These are phyloP conservation scores for Pachliopta kotzebuea DNA, from an alignment of 2,888 invertebrate genomes.

Conservation along the genomic window DNA sequence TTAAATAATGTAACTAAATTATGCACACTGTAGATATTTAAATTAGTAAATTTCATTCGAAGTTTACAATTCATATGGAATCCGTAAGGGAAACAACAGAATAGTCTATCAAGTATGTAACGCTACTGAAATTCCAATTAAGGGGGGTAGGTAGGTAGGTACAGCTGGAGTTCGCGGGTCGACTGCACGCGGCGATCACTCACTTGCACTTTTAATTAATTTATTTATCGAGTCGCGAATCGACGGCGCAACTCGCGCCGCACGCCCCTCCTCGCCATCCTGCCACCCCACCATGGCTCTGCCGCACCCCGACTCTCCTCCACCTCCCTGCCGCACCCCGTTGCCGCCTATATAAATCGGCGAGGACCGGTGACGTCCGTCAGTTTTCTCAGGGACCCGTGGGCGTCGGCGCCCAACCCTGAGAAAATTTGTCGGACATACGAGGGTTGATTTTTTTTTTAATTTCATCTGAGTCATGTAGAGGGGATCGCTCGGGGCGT, in stretches of 20 bases:
- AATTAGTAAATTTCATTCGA: not conserved
- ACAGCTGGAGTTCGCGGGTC: conserved; percentile 63
- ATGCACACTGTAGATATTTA: not conserved
- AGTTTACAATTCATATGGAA: not conserved
- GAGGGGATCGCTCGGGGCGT: conserved; percentile 47
- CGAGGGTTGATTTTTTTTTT: conserved; percentile 59
- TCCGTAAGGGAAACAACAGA: conserved; percentile 45
- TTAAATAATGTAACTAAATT: not conserved
- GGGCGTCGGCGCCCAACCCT: conserved; percentile 61
- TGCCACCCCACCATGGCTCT: conserved; percentile 29
- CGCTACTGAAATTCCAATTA: conserved; percentile 71
- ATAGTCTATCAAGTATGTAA: conserved; percentile 48
- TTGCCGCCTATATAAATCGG: conserved; percentile 62
- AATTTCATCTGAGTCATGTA: conserved; percentile 57
- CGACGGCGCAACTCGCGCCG: conserved; percentile 78
- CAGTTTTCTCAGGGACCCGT: conserved; percentile 70
- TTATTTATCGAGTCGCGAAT: conserved; percentile 79
- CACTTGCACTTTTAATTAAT: conserved; percentile 82
- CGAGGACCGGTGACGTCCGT: conserved; percentile 64
- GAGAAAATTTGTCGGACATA: conserved; percentile 59
- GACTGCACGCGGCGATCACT: conserved; percentile 74
- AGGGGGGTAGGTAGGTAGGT: conserved; percentile 64
- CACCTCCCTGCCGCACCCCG: conserved; percentile 32
- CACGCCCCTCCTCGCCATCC: conserved; percentile 60
- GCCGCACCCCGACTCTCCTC: conserved; percentile 38